These are phyloP conservation scores for Opisthocomus hoazin DNA, from an alignment of 2,113 vertebrate genomes.

Conservation along the genomic window DNA sequence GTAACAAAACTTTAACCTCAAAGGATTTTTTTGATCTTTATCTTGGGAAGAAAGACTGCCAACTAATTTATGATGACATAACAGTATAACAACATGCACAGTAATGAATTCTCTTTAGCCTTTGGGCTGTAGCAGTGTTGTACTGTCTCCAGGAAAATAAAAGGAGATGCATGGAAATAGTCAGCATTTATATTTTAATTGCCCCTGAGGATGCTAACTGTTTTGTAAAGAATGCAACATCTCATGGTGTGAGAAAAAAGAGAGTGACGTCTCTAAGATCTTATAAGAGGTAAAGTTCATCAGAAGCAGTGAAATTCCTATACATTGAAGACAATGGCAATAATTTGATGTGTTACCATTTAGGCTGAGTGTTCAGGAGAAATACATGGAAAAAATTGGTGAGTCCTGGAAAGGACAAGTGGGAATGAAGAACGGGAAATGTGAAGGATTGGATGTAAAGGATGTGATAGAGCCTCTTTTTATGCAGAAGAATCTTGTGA, in stretches of 20 bases:
- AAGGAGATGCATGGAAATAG: background rate
- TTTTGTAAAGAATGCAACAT: background rate
- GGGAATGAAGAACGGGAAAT: no score
- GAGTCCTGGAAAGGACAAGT: background rate
- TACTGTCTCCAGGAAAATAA: conserved; percentile 24
- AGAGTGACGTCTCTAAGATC: background rate
- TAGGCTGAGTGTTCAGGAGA: background rate
- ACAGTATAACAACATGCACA: conserved; percentile 12
- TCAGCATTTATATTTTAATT: conserved; percentile 26
- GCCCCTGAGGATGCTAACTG: background rate
- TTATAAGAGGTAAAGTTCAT: background rate
- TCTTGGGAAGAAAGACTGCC: background rate
- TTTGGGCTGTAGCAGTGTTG: conserved; percentile 27
- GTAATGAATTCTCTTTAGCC: conserved; percentile 37
- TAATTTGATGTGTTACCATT: background rate
- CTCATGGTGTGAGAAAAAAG: background rate
- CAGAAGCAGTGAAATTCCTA: background rate
- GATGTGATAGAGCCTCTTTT: background rate
- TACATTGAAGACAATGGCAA: background rate
- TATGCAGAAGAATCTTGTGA: background rate
- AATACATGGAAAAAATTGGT: background rate
- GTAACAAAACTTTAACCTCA: conserved; percentile 17
- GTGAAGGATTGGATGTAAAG: background rate
- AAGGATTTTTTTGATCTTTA: conserved; percentile 10
- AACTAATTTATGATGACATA: conserved; percentile 41